Percentiles rank a stretch among this genome's conserved stretches.
These are phyloP conservation scores for Coracopsis vasa DNA, from an alignment of 2,113 vertebrate genomes.

Conservation along the genomic window DNA sequence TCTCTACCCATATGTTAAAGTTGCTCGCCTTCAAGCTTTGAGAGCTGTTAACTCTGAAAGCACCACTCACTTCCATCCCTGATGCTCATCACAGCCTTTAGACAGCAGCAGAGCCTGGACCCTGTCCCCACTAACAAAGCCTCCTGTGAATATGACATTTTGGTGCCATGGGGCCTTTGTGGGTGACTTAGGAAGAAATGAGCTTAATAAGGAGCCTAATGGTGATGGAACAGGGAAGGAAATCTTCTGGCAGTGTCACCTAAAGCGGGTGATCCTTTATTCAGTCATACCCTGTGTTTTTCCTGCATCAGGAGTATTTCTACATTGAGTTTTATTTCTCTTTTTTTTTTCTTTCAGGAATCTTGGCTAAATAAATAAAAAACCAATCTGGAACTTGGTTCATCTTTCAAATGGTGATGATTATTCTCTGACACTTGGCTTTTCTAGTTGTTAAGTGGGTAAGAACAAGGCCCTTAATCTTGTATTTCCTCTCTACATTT, in stretches of 20 bases:
- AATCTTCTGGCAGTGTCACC: background rate
- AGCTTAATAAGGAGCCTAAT: background rate
- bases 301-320: background rate
- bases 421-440: background rate
- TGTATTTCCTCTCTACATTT: background rate
- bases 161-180: background rate
- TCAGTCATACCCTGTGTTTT: background rate
- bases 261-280: background rate
- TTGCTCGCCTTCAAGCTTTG: background rate
- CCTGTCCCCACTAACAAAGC: background rate
- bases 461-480: background rate
- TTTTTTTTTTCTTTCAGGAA: background rate
- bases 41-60: background rate
- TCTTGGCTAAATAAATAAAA: background rate
- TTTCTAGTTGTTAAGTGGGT: background rate
- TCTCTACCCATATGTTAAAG: background rate
- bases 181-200: background rate
- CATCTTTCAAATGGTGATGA: background rate
- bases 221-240: background rate
- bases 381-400: background rate
- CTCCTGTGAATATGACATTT: background rate
- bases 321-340: background rate
- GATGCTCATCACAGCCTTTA: fast-evolving
- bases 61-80: fast-evolving
- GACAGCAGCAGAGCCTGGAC: background rate